Evolutionary conservation across 1,140 invertebrate genomes (phyloP), one percentile per base, ranked within the genome.

Genomic region (Hycleus phaleratus): DNA sequence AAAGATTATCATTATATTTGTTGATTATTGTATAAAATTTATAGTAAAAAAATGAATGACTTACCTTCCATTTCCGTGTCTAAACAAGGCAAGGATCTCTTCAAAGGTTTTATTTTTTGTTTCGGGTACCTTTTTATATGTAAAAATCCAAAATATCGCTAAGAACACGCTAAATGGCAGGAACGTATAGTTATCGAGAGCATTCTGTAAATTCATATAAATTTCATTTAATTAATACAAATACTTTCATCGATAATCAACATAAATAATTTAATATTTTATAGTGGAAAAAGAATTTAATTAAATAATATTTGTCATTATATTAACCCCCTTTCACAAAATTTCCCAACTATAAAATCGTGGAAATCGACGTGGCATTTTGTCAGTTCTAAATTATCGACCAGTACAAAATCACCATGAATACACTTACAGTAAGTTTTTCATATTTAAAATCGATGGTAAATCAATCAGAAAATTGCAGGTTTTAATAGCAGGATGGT

Each of bases 51-150:
- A 50, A 50, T 38, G 61, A 66, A 24, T 65, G 59, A 71, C 84
- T 80, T 81, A 91, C 89, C 88, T 90, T 79, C 85, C 87, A 75
- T 90, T 89, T 69, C 85, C 85, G 75, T 88, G 87, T 69, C 88
- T 83, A 82, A 95, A 95, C 68, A 95, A 78, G 63, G 90, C 89
- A 71, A 92, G 81, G 73, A 98, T 97, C 77, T 98, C 94, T 81
- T 97, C 94, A 75, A 97, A 95, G 61, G 93, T 96, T 81, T 95
- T 95, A 77, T 97, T 97, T 81, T 97, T 97, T 60, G 95, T 98
- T 84, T 98, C 95, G 71, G 95, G 95, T 73, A 98, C 93, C 82
- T 93, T 93, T 78, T 92, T 91, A 79, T 96, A 97, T 47, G 94
- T 97, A 82, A 97, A 97, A 76, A 94, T 88, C 90, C 91, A 95